Evolutionary conservation across 92 coral and sea anemone species (phyloP).

Genomic region (Phymanthus crucifer): DNA sequence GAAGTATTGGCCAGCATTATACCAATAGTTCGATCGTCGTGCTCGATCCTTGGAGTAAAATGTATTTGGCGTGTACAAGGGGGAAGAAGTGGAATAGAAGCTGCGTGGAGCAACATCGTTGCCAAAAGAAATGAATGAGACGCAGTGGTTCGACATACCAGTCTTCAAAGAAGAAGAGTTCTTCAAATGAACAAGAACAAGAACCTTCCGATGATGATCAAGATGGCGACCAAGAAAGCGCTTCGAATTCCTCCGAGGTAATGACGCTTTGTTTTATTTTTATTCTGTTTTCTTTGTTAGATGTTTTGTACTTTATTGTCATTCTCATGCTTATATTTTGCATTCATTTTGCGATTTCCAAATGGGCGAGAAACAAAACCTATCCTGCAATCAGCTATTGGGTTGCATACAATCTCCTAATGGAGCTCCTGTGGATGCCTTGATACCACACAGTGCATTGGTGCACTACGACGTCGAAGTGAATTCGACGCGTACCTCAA

Average conservation of each 20-base stretch:
- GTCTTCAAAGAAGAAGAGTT: too few species aligned
- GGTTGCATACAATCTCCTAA: constrained; percentile 17
- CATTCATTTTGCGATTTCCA: not conserved
- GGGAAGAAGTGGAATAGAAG: not conserved
- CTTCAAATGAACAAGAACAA: too few species aligned
- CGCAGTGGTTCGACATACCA: not conserved
- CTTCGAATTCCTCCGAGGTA: too few species aligned
- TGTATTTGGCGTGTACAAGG: not conserved
- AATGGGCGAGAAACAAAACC: not conserved
- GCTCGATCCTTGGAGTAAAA: not conserved
- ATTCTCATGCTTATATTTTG: too few species aligned
- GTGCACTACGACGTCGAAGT: constrained; percentile 25
- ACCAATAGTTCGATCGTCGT: not conserved
- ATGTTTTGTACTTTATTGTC: not conserved
- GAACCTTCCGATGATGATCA: not conserved
- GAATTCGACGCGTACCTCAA: not conserved
- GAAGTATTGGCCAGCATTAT: not conserved
- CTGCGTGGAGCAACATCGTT: not conserved
- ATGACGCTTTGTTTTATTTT: too few species aligned
- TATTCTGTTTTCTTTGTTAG: not conserved
- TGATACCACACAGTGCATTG: not conserved
- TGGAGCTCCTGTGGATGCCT: constrained; percentile 15
- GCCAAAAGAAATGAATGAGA: not conserved
- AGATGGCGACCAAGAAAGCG: too few species aligned
- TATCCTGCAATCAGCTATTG: constrained; percentile 22